These are phyloP conservation scores for Pempheris klunzingeri DNA, from an alignment of 2,797 vertebrate genomes.

Conservation along the genomic window DNA sequence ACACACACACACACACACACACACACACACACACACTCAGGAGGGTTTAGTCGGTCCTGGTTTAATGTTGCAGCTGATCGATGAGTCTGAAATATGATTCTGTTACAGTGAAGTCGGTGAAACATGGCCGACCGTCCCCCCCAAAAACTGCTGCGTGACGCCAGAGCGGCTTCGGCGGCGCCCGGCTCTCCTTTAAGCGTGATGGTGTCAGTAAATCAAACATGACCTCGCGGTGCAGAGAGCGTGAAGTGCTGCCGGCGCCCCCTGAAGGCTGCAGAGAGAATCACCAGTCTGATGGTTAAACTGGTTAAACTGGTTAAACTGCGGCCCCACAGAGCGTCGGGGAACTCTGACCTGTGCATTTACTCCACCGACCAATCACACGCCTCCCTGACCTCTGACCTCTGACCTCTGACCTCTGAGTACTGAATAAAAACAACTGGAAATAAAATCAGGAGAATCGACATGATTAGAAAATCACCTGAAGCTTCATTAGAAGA, in stretches of 20 bases:
- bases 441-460: no score
- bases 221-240: neutral
- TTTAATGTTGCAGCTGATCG: slow-evolving; percentile 64
- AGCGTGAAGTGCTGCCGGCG: neutral
- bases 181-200: neutral
- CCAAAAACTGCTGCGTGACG: neutral
- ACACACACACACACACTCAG: slow-evolving; percentile 16
- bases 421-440: no score
- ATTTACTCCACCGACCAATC: no score
- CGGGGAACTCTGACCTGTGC: no score
- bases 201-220: slow-evolving; percentile 29
- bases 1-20: slow-evolving; percentile 3
- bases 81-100: slow-evolving; percentile 58
- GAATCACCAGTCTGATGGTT: neutral
- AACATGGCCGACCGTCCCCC: slow-evolving; percentile 3
- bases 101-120: slow-evolving; percentile 1
- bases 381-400: no score
- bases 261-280: neutral
- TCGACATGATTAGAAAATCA: no score
- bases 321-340: no score
- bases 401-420: no score
- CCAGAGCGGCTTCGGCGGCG: slow-evolving; percentile 17
- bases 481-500: no score
- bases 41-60: slow-evolving; percentile 33
- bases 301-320: no score